Evolutionary conservation across 2,888 invertebrate genomes (phyloP).

Genomic region (Phortica magna): DNA sequence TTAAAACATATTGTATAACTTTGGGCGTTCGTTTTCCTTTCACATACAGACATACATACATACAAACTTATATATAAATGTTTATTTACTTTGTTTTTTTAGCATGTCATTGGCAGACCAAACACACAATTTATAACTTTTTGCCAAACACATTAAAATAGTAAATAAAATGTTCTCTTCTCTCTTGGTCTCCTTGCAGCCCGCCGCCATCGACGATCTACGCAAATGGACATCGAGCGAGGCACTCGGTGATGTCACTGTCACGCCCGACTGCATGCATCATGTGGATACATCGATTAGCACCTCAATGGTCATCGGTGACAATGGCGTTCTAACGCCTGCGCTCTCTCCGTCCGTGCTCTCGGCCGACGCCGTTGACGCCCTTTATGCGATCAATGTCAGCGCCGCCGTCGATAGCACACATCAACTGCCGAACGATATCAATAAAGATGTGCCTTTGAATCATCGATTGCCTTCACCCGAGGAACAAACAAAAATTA

Average conservation of each 20-base stretch:
- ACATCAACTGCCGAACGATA: slow-evolving; percentile 74
- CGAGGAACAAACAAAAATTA: slow-evolving; percentile 90
- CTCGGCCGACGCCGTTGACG: slow-evolving; percentile 76
- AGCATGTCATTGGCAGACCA: slow-evolving; percentile 11
- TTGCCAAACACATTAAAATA: not conserved
- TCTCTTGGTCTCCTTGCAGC: too few species aligned
- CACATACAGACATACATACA: too few species aligned
- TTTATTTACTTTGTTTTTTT: not conserved
- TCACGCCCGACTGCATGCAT: slow-evolving; percentile 87
- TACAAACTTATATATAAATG: too few species aligned
- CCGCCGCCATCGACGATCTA: slow-evolving; percentile 87
- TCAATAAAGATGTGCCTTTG: slow-evolving; percentile 81
- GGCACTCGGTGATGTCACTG: slow-evolving; percentile 87
- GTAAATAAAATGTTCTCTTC: not conserved
- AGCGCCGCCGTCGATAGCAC: slow-evolving; percentile 68
- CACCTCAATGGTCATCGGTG: slow-evolving; percentile 75
- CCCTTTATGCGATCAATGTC: slow-evolving; percentile 73
- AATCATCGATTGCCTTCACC: slow-evolving; percentile 93
- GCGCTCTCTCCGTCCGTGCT: slow-evolving; percentile 77
- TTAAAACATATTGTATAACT: not conserved
- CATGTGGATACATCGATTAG: slow-evolving; percentile 81
- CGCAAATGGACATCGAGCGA: slow-evolving; percentile 88
- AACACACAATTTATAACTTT: not conserved
- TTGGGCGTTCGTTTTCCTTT: not conserved
- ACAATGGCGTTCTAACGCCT: slow-evolving; percentile 75